These are phyloP conservation scores for Rousettus leschenaultii DNA, from an alignment of 2,113 vertebrate species.

Conservation along the genomic window DNA sequence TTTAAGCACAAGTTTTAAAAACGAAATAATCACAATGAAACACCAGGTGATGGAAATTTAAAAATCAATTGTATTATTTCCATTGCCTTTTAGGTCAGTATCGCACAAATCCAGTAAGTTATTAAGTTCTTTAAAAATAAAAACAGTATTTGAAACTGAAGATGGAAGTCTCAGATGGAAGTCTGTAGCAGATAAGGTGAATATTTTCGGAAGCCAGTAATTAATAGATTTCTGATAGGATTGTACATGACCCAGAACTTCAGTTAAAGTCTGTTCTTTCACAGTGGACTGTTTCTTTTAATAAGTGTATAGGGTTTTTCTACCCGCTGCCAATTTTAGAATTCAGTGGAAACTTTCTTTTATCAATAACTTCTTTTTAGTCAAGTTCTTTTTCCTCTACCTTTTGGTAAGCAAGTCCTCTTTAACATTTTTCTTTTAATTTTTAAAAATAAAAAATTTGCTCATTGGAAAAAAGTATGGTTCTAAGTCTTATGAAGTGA, in stretches of 20 bases:
- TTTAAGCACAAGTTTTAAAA: slow-evolving; percentile 48
- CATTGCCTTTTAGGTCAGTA: slow-evolving; percentile 19
- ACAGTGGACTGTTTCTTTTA: slow-evolving; percentile 30
- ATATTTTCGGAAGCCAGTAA: slow-evolving; percentile 68
- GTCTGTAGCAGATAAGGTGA: slow-evolving; percentile 46
- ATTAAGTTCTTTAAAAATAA: slow-evolving; percentile 53
- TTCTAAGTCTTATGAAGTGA: background rate
- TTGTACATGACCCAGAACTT: slow-evolving; percentile 45
- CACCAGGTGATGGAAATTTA: slow-evolving; percentile 40
- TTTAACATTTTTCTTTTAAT: background rate
- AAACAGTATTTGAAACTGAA: slow-evolving; percentile 49
- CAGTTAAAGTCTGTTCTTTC: slow-evolving; percentile 25
- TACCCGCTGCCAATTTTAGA: slow-evolving; percentile 29
- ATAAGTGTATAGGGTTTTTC: background rate
- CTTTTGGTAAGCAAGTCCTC: slow-evolving; percentile 30
- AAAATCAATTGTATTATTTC: slow-evolving; percentile 52
- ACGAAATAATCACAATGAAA: slow-evolving; percentile 40
- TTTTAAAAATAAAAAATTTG: background rate
- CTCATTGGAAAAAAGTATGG: background rate
- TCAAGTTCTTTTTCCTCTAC: background rate
- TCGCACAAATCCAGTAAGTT: slow-evolving; percentile 41
- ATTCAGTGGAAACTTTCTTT: slow-evolving; percentile 38
- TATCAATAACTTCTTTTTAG: slow-evolving; percentile 25
- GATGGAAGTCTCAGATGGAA: slow-evolving; percentile 16
- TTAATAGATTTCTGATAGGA: slow-evolving; percentile 76